Percentiles rank a stretch among this genome's conserved stretches.
These are phyloP conservation scores for Phycodurus eques DNA, from an alignment of 2,113 vertebrate species.

Conservation along the genomic window DNA sequence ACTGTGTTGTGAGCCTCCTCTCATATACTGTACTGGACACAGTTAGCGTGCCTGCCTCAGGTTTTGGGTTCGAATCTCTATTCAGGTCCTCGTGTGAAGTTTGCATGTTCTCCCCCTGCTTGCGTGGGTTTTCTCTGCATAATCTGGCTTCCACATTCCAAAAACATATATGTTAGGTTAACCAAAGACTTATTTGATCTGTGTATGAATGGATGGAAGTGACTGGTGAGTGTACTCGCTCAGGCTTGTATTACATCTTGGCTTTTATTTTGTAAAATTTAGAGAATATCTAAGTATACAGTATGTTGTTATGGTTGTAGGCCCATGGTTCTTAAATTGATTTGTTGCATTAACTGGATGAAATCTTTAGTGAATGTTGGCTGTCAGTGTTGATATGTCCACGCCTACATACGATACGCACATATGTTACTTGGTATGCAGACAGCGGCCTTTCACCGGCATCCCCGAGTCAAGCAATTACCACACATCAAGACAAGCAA, in stretches of 20 bases:
- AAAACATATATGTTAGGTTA: background rate
- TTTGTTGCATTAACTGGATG: background rate
- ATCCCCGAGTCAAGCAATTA: slow-evolving; percentile 72
- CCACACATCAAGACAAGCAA: slow-evolving; percentile 72
- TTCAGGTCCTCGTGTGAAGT: too few species aligned
- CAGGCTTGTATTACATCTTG: background rate
- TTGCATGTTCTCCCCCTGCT: too few species aligned
- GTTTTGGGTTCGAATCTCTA: too few species aligned
- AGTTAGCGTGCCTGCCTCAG: too few species aligned
- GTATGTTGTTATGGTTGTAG: background rate
- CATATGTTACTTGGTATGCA: slow-evolving; percentile 54
- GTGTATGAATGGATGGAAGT: background rate
- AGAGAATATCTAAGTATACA: background rate
- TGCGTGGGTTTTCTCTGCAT: too few species aligned
- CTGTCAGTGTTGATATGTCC: slow-evolving; percentile 3
- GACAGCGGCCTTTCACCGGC: slow-evolving; percentile 20
- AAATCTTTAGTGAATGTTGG: background rate
- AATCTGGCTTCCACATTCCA: too few species aligned
- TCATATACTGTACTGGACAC: too few species aligned
- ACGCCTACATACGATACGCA: background rate
- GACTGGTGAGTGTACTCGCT: background rate
- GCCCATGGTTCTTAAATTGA: background rate
- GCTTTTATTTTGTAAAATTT: background rate
- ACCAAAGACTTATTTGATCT: too few species aligned
- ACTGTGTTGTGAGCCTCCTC: too few species aligned